Evolutionary conservation across 2,797 vertebrate species (phyloP).

Genomic region (Cottoperca gobio): DNA sequence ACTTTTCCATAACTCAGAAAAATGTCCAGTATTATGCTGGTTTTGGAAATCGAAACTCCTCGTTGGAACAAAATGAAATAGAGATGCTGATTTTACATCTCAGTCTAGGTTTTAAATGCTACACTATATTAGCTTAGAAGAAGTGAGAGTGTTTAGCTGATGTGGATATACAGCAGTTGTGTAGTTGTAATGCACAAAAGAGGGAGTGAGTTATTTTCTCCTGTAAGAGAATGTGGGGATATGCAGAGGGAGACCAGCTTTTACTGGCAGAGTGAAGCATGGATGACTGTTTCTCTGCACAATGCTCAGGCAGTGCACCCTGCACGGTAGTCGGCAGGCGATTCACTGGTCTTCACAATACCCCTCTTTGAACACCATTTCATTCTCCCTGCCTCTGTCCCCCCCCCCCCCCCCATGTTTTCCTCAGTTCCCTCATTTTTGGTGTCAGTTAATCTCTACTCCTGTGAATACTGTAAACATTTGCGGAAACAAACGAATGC

Average conservation of each 20-base stretch:
- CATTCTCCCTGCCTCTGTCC: conserved; percentile 62
- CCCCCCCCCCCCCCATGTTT: conserved; percentile 24
- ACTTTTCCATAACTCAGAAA: conserved; percentile 20
- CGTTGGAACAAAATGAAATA: conserved; percentile 30
- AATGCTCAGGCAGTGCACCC: conserved; percentile 55
- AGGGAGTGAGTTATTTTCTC: conserved; percentile 49
- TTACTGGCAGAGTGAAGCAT: conserved; percentile 45
- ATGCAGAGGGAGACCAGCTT: conserved; percentile 42
- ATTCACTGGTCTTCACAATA: conserved; percentile 70
- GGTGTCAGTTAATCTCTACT: conserved; percentile 52
- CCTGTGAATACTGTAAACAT: conserved; percentile 59
- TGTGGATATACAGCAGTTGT: conserved; percentile 20
- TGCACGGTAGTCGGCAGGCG: conserved; percentile 56
- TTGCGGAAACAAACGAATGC: conserved; percentile 60
- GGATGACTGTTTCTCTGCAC: conserved; percentile 58
- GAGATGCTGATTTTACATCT: conserved; percentile 30
- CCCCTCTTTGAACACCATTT: conserved; percentile 78
- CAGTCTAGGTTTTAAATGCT: conserved; percentile 37
- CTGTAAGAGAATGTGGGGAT: conserved; percentile 37
- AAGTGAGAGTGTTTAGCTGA: conserved; percentile 9
- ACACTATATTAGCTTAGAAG: conserved; percentile 1
- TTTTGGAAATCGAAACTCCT: conserved; percentile 40
- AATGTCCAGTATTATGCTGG: conserved; percentile 19
- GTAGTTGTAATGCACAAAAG: conserved; percentile 26
- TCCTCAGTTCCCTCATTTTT: conserved; percentile 40